phyloP scores from a whole-genome alignment of 37 sponge, comb jelly and placozoan species.

The Cliona cf. orientalis region DNA sequence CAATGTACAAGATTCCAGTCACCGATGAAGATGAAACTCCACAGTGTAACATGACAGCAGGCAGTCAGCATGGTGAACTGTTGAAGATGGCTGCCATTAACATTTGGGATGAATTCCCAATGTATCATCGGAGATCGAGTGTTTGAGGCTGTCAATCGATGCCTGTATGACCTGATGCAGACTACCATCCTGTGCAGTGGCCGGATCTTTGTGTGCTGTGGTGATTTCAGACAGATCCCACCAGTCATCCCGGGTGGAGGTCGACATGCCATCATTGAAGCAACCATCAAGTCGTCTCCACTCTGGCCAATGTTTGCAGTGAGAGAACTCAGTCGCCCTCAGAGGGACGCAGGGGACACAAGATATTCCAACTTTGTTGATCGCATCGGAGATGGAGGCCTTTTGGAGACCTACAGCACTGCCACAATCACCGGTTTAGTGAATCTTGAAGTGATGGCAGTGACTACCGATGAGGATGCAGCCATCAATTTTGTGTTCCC shows the following conservation, averaged over 20 bases:
- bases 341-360: constrained; percentile 25
- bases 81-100: background rate
- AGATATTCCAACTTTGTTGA: background rate
- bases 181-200: constrained; percentile 25
- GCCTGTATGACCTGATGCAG: background rate
- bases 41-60: background rate
- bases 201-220: constrained; percentile 21
- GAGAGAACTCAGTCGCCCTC: constrained; percentile 4
- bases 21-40: constrained; percentile 6
- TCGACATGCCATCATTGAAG: constrained; percentile 17
- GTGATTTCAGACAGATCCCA: constrained; percentile 40
- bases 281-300: constrained; percentile 10
- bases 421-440: background rate
- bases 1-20: constrained; percentile 39
- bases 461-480: constrained; percentile 1
- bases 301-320: constrained; percentile 16
- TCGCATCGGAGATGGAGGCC: background rate
- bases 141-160: constrained; percentile 24
- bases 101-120: constrained; percentile 25
- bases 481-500: constrained; percentile 1
- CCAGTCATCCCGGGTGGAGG: constrained; percentile 29
- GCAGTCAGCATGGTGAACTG: background rate
- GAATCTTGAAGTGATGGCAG: background rate
- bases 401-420: background rate
- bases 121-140: constrained; percentile 5